A percentile compares a stretch with the other conserved stretches of the same genome.
phyloP scores from a whole-genome alignment of 2,888 invertebrate genomes.

The Antheraea yamamai region DNA sequence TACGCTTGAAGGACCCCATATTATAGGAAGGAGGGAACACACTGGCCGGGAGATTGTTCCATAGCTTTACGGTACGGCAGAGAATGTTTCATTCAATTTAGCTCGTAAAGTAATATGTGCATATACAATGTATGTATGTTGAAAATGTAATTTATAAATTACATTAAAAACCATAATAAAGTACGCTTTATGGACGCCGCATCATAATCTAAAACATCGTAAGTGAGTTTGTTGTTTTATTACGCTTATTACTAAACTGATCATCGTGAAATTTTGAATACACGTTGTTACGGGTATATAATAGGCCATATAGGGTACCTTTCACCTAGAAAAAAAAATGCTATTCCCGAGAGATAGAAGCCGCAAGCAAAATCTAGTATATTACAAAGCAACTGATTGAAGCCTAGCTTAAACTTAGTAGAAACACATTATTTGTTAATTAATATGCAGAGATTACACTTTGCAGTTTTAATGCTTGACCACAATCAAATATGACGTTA shows the following conservation, averaged over 20 bases:
- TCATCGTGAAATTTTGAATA: too few relatives aligned
- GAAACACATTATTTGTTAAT: background rate
- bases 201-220: background rate
- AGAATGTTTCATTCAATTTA: background rate
- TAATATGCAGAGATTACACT: background rate
- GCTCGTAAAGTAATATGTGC: slow-evolving; percentile 5
- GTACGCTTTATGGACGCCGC: background rate
- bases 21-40: too few relatives aligned
- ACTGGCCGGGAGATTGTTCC: too few relatives aligned
- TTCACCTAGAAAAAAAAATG: too few relatives aligned
- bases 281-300: too few relatives aligned
- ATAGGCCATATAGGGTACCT: too few relatives aligned
- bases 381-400: background rate
- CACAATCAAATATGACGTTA: background rate
- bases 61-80: too few relatives aligned
- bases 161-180: background rate
- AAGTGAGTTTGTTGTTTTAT: background rate
- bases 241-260: too few relatives aligned
- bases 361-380: background rate
- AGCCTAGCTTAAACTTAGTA: background rate
- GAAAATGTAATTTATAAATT: background rate
- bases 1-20: too few relatives aligned
- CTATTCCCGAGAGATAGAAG: too few relatives aligned
- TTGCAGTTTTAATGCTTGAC: background rate
- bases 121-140: background rate